phyloP scores from a whole-genome alignment of 2,888 invertebrate species.

The Cantharis rufa region DNA sequence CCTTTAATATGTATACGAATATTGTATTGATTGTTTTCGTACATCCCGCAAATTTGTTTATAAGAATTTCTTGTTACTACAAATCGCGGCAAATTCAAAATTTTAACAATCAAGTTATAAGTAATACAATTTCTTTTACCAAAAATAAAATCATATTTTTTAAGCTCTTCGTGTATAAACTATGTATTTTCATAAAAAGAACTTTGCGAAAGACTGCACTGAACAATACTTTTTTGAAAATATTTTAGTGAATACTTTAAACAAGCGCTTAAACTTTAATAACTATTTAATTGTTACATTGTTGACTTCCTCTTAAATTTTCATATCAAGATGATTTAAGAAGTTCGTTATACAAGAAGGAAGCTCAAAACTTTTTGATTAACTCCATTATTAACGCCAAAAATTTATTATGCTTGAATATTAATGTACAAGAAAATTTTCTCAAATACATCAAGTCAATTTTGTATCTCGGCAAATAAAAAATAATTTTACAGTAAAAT shows the following conservation, averaged over 20 bases:
- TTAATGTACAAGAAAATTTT: neutral
- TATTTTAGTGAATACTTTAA: neutral
- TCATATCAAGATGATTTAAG: neutral
- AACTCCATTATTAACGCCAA: neutral
- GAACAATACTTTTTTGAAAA: neutral
- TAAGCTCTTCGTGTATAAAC: no score
- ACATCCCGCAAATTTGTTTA: no score
- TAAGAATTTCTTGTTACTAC: no score
- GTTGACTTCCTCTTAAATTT: neutral
- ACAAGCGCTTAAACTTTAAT: neutral
- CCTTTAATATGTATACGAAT: no score
- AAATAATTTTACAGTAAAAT: neutral
- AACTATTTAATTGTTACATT: neutral
- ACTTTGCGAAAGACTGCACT: neutral
- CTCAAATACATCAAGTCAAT: neutral
- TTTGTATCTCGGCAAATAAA: neutral
- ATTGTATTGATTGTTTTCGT: no score
- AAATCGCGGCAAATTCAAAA: no score
- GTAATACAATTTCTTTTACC: no score
- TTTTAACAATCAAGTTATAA: no score
- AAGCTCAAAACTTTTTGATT: neutral
- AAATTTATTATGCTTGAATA: neutral
- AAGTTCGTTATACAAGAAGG: neutral
- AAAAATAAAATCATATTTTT: no score
- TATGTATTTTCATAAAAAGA: no score